Conservation (phyloP, 2,797 vertebrate genomes). For the Lacerta viridis region DNA sequence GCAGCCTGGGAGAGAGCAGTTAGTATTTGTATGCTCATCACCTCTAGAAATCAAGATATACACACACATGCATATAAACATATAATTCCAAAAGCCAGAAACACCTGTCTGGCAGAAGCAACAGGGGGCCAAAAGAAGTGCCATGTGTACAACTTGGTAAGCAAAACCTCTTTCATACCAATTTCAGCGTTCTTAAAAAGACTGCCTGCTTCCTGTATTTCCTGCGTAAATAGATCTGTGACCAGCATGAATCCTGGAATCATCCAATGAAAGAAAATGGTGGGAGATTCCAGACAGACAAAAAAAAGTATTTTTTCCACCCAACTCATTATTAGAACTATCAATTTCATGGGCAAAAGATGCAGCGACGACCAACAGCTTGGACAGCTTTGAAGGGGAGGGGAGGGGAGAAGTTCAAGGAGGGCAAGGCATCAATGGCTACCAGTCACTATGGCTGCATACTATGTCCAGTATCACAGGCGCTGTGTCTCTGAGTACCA, state of each 20-base stretch:
- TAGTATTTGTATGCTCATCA: too few species aligned
- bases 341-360: too few species aligned
- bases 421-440: background rate
- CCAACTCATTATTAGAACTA: too few species aligned
- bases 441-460: background rate
- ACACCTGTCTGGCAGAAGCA: background rate
- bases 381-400: too few species aligned
- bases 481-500: too few species aligned
- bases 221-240: background rate
- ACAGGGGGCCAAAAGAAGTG: background rate
- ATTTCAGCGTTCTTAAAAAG: background rate
- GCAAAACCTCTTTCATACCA: background rate
- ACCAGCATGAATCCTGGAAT: too few species aligned
- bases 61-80: background rate
- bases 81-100: too few species aligned
- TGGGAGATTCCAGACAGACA: too few species aligned
- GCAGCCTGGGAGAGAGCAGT: too few species aligned
- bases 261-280: too few species aligned
- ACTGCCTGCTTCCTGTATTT: background rate
- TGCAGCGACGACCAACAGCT: too few species aligned
- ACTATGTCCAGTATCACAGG: background rate
- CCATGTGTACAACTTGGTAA: background rate
- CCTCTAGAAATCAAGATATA: background rate
- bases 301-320: too few species aligned
- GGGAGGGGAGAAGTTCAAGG: background rate